Conservation (phyloP, 35 echinoderm and acorn worm genomes). For the Holothuria glaberrima region DNA sequence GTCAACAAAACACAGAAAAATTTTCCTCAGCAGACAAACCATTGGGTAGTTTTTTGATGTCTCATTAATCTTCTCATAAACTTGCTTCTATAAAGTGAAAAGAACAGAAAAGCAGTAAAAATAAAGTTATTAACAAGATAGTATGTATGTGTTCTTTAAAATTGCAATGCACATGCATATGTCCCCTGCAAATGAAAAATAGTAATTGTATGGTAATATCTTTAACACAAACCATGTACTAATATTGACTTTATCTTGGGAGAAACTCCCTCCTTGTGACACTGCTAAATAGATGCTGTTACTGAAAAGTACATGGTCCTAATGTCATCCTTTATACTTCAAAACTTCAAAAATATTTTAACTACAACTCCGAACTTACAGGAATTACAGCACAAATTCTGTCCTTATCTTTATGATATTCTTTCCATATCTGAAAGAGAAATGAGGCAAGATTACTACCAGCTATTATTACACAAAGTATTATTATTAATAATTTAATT, state of each 20-base stretch:
- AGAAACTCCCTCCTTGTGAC: no score
- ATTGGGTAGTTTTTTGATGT: conserved; percentile 37
- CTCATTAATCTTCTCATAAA: conserved; percentile 34
- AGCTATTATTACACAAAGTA: background rate
- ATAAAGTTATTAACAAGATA: background rate
- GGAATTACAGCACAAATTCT: conserved; percentile 88
- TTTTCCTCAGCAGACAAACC: background rate
- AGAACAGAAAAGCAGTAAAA: background rate
- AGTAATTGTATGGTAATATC: background rate
- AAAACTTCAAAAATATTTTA: no score
- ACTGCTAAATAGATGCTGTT: no score
- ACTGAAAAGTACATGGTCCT: no score
- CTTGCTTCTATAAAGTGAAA: conserved; percentile 10
- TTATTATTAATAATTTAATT: background rate
- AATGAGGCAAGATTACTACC: background rate
- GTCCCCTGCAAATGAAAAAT: background rate
- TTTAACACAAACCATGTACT: no score
- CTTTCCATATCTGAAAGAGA: conserved; percentile 83
- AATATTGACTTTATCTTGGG: no score
- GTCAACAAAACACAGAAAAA: no score
- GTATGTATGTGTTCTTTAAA: background rate
- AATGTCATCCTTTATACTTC: no score
- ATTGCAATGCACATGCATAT: background rate
- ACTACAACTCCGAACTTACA: conserved; percentile 64
- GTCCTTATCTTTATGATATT: conserved; percentile 88